A percentile compares a stretch with the other conserved stretches of the same genome.
Conservation (phyloP, 2,797 vertebrate genomes). For the Darevskia mixta region DNA sequence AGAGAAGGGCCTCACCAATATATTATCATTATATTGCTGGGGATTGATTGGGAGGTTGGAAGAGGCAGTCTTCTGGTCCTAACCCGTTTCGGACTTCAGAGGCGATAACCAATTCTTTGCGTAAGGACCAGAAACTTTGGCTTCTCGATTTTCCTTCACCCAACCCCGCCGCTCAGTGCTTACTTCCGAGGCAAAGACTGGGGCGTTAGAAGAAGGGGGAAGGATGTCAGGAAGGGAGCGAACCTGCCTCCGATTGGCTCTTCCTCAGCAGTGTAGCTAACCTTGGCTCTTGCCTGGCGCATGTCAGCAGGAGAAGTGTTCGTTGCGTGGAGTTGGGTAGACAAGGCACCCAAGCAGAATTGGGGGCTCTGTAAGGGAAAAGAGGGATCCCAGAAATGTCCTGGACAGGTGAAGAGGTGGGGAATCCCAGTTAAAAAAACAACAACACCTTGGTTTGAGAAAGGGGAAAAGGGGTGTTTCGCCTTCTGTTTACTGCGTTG, state of each 20-base stretch:
- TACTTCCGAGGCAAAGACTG: not conserved
- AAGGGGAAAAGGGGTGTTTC: not conserved
- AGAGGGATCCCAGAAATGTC: not conserved
- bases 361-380: not conserved
- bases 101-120: not conserved
- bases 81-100: not conserved
- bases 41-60: not conserved
- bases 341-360: not conserved
- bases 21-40: not conserved
- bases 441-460: not conserved
- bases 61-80: not conserved
- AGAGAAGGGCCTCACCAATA: not conserved
- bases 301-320: not conserved
- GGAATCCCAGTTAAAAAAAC: not conserved
- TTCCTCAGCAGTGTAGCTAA: not conserved
- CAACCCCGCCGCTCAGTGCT: not conserved
- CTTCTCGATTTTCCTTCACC: not conserved
- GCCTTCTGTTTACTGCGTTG: constrained; percentile 8
- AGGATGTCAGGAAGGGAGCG: not conserved
- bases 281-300: not conserved
- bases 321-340: not conserved
- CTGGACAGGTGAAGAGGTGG: not conserved
- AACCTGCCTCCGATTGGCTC: not conserved
- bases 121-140: not conserved
- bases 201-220: not conserved